Evolutionary conservation across 2,797 vertebrate genomes (phyloP), one percentile per base, ranked within the genome.

Genomic region (Malurus leucopterus): DNA sequence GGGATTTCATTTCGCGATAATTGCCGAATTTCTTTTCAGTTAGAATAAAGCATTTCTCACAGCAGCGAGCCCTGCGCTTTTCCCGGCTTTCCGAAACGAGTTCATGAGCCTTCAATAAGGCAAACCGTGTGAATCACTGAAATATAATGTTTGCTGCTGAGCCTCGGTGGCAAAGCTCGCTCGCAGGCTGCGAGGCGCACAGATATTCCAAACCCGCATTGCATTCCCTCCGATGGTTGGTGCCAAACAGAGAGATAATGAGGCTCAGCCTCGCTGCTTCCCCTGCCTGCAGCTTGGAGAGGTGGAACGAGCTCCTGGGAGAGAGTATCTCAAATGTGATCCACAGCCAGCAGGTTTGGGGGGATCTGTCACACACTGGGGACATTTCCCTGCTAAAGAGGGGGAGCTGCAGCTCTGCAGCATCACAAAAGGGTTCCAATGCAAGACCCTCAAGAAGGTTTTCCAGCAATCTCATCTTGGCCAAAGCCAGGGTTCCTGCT

Each of bases 121-220:
- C 30, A 53, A 89, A 6, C 32, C 0, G 0, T 3, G 55, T 78
- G 89, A 78, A 62, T 41, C 62, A 61, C 74, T 69, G 2, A 54
- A 62, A 65, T 9, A 0, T 0, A 20, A 30, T 7, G 46, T 55
- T 71, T 69, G 72, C 79, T 77, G 72, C 63, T 40, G 75, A 86
- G 49, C 11, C 68, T 43, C 63, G 0, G 0, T 21, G 15, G 54
- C 29, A 30, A 5, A 30, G 59, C 30, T 57, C 0, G 0, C 46
- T 80, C 6, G 1, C 46, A 16, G 88, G 40, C 74, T 65, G 55
- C 0, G 6, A 72, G 63, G 62, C 9, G 47, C 58, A 18, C 36
- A 23, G 43, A 32, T 38, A 46, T 4, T 19, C 30, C 21, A 22
- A 49, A 55, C 1, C 4, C 11, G 3, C 21, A 0, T 18, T 46